Conservation (phyloP, 2,888 invertebrate genomes). For the Allophyes oxyacanthae region DNA sequence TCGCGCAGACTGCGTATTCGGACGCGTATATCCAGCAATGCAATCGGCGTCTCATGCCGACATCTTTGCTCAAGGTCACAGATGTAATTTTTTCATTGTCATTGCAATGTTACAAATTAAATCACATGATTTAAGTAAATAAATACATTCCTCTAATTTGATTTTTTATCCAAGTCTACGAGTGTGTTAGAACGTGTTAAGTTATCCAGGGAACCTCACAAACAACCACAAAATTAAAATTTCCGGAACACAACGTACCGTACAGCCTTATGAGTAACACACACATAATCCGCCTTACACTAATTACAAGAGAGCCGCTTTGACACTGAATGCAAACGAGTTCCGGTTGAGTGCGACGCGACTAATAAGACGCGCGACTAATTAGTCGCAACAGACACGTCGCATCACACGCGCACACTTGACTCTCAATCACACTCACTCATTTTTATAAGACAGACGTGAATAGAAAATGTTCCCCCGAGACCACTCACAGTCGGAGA, state of each 20-base stretch:
- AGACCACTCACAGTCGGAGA: constrained; percentile 14
- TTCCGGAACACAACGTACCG: neutral
- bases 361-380: constrained; percentile 13
- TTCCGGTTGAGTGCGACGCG: constrained; percentile 6
- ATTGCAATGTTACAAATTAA: too few relatives aligned
- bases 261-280: neutral
- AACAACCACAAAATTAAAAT: neutral
- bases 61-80: too few relatives aligned
- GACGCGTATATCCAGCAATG: too few relatives aligned
- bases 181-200: too few relatives aligned
- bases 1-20: too few relatives aligned
- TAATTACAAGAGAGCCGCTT: constrained; percentile 15
- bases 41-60: too few relatives aligned
- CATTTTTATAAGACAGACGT: constrained; percentile 10
- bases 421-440: constrained; percentile 11
- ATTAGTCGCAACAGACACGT: constrained; percentile 6
- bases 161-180: too few relatives aligned
- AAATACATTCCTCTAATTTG: too few relatives aligned
- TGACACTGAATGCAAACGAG: constrained; percentile 21
- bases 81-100: too few relatives aligned
- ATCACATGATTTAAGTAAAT: too few relatives aligned
- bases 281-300: constrained; percentile 6
- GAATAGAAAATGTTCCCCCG: constrained; percentile 22
- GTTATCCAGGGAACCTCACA: neutral
- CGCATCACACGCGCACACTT: neutral